Conservation (phyloP, 2,888 invertebrate species). For the Dicycla oo region DNA sequence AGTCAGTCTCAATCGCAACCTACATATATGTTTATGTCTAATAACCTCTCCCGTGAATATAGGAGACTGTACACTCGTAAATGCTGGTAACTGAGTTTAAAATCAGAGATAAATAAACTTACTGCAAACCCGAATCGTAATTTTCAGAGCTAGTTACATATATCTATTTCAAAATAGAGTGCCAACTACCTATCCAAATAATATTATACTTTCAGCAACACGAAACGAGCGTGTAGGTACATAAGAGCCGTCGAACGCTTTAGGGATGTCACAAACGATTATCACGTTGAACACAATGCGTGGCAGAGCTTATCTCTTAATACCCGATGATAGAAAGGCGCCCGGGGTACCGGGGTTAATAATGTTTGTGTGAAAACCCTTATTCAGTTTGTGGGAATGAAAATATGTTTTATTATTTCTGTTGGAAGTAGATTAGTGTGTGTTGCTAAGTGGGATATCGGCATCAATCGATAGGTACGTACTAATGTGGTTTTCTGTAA, state of each 20-base stretch:
- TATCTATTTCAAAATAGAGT: neutral
- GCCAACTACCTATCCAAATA: constrained; percentile 1
- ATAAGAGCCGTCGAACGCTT: constrained; percentile 44
- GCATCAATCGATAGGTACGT: neutral
- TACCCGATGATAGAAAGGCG: constrained; percentile 72
- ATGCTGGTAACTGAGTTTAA: too few species aligned
- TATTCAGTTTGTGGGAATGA: constrained; percentile 56
- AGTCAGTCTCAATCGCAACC: neutral
- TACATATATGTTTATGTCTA: too few species aligned
- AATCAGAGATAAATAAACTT: neutral
- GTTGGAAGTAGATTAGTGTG: constrained; percentile 20
- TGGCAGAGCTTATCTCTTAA: constrained; percentile 72
- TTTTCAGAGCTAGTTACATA: neutral
- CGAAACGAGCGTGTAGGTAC: constrained; percentile 24
- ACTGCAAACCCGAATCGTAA: neutral
- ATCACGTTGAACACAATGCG: constrained; percentile 66
- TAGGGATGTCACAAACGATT: constrained; percentile 66
- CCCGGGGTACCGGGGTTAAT: constrained; percentile 59
- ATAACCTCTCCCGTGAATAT: neutral
- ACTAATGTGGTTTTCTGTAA: too few species aligned
- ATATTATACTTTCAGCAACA: neutral
- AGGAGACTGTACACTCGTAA: neutral
- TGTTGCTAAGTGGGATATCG: neutral
- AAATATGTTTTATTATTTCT: constrained; percentile 60
- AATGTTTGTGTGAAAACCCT: constrained; percentile 63